Evolutionary conservation across 2,888 invertebrate species (phyloP).

Genomic region (Drosophila flavopinicola): DNA sequence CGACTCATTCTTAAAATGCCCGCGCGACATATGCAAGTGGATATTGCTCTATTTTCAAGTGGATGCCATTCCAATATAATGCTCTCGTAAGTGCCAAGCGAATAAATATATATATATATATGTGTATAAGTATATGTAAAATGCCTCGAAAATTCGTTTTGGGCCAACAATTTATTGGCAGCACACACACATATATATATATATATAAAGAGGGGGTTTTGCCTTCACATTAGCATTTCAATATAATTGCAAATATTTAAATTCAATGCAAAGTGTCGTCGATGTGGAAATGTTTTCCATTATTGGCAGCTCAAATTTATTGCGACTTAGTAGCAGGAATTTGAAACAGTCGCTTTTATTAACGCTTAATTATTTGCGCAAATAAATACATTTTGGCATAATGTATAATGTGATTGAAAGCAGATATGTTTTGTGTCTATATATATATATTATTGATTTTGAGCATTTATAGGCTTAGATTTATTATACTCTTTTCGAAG

Average conservation of each 20-base stretch:
- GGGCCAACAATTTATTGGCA: conserved; percentile 70
- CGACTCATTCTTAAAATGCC: conserved; percentile 74
- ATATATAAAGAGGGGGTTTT: conserved; percentile 11
- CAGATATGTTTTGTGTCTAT: too few relatives aligned
- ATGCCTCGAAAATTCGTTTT: conserved; percentile 38
- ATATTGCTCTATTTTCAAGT: conserved; percentile 75
- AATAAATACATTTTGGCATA: too few relatives aligned
- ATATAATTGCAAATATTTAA: conserved; percentile 79
- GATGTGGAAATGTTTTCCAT: conserved; percentile 12
- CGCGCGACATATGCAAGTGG: conserved; percentile 79
- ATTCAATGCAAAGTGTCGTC: conserved; percentile 49
- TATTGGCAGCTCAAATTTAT: conserved; percentile 42
- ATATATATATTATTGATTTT: too few relatives aligned
- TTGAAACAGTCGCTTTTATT: conserved; percentile 1
- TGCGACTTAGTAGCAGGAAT: neutral
- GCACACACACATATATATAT: conserved; percentile 26
- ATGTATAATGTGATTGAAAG: too few relatives aligned
- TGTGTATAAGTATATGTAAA: conserved; percentile 25
- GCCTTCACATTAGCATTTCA: conserved; percentile 58
- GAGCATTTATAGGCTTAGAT: too few relatives aligned
- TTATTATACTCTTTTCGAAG: too few relatives aligned
- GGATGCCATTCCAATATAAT: conserved; percentile 41
- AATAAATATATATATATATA: neutral
- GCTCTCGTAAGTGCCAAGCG: conserved; percentile 17
- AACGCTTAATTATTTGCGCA: conserved; percentile 2